These are phyloP conservation scores for Oscheius sp. DNA, from an alignment of 2,888 invertebrate species.

Conservation along the genomic window DNA sequence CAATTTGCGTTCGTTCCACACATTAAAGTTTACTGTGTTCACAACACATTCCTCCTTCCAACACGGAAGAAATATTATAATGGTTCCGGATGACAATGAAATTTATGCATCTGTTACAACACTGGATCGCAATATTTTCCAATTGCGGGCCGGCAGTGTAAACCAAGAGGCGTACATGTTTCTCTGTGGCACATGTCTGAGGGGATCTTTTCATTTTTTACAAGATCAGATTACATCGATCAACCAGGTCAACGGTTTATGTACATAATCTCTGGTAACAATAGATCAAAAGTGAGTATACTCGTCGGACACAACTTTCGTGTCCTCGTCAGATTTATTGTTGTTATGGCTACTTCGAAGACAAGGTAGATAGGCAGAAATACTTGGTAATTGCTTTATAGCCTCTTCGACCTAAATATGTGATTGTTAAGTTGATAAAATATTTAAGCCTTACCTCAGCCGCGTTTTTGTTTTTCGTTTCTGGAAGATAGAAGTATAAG, in stretches of 20 bases:
- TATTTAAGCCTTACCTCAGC: conserved; percentile 34
- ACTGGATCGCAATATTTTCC: conserved; percentile 7
- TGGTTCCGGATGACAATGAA: background rate
- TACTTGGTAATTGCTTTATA: conserved; percentile 39
- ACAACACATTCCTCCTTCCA: background rate
- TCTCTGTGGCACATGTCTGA: background rate
- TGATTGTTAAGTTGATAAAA: background rate
- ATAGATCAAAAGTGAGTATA: background rate
- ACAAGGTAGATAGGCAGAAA: conserved; percentile 18
- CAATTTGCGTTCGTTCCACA: no score
- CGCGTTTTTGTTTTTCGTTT: conserved; percentile 59
- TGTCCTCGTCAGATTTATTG: background rate
- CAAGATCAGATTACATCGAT: background rate
- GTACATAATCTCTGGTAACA: background rate
- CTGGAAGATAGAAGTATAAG: conserved; percentile 60
- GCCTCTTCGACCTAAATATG: conserved; percentile 47
- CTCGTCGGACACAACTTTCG: background rate
- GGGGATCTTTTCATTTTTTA: conserved; percentile 7
- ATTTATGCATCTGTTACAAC: conserved; percentile 18
- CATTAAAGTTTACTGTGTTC: no score
- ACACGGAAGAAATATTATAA: background rate
- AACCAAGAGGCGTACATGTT: conserved; percentile 19
- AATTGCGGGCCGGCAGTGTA: conserved; percentile 22
- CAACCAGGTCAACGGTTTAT: background rate
- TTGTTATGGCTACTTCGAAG: background rate